Percentiles rank a stretch among this genome's conserved stretches.
These are phyloP conservation scores for Dryocosmus kuriphilus DNA, from an alignment of 2,888 invertebrate species.

Conservation along the genomic window DNA sequence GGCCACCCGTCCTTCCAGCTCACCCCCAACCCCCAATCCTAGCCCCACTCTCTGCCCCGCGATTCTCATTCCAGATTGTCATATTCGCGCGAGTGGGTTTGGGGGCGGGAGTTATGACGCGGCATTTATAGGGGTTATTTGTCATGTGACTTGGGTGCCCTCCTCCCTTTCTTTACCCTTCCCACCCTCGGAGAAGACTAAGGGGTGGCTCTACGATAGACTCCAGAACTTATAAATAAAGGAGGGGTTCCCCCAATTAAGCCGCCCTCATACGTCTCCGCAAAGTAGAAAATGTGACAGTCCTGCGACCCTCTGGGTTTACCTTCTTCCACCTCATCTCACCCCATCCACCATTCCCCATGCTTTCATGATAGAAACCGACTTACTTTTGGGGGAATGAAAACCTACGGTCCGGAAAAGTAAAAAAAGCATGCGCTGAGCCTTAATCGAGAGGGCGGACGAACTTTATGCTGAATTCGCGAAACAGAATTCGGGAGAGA, in stretches of 20 bases:
- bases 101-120: slow-evolving; percentile 62
- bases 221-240: slow-evolving; percentile 76
- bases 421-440: slow-evolving; percentile 48
- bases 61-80: slow-evolving; percentile 71
- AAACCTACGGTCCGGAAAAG: slow-evolving; percentile 40
- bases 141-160: slow-evolving; percentile 65
- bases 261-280: slow-evolving; percentile 72
- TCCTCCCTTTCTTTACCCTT: slow-evolving; percentile 51
- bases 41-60: slow-evolving; percentile 62
- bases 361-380: slow-evolving; percentile 44
- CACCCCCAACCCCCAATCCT: slow-evolving; percentile 58
- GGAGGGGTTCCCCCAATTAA: slow-evolving; percentile 73
- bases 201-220: slow-evolving; percentile 67
- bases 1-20: slow-evolving; percentile 53
- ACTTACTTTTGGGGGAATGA: slow-evolving; percentile 22
- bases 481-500: slow-evolving; percentile 74
- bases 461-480: slow-evolving; percentile 80
- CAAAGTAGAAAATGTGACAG: slow-evolving; percentile 75
- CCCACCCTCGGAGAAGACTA: slow-evolving; percentile 51
- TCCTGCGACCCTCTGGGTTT: slow-evolving; percentile 57
- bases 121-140: slow-evolving; percentile 77
- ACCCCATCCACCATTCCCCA: slow-evolving; percentile 37
- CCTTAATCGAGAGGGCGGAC: slow-evolving; percentile 74
- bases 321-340: slow-evolving; percentile 47
- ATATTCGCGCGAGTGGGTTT: slow-evolving; percentile 61